A percentile compares a stretch with the other conserved stretches of the same genome.
Conservation (phyloP, 2,888 invertebrate genomes). For the Eretmocerus hayati region DNA sequence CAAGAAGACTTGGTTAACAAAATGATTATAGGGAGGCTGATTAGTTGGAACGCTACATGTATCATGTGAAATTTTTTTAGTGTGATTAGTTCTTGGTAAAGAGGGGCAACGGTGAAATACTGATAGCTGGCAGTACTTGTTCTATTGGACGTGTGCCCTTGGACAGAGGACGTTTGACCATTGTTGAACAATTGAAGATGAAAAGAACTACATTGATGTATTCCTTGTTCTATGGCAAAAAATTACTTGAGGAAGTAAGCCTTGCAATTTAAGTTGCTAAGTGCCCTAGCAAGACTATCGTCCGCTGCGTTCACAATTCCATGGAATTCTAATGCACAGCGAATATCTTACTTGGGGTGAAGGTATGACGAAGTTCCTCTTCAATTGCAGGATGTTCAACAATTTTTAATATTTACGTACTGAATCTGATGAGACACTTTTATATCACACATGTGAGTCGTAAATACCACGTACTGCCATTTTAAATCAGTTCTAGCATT, state of each 20-base stretch:
- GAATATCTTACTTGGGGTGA: constrained; percentile 9
- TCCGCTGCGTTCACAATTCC: not conserved
- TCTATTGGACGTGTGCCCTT: constrained; percentile 29
- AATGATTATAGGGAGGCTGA: constrained; percentile 38
- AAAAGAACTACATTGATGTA: constrained; percentile 3
- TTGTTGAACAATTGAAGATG: constrained; percentile 10
- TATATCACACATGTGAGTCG: constrained; percentile 18
- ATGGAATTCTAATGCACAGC: constrained; percentile 15
- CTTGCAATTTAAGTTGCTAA: constrained; percentile 12
- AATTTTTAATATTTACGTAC: constrained; percentile 18
- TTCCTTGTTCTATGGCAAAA: not conserved
- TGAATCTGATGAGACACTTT: constrained; percentile 11
- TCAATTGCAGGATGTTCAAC: constrained; percentile 7
- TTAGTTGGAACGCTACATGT: constrained; percentile 41
- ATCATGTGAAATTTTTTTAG: constrained; percentile 44
- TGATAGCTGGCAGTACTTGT: constrained; percentile 41
- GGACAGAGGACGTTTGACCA: constrained; percentile 5
- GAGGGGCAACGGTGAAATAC: constrained; percentile 34
- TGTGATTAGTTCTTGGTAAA: constrained; percentile 45
- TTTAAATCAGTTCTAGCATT: constrained; percentile 19
- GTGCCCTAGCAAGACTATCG: constrained; percentile 12
- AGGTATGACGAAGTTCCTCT: constrained; percentile 11
- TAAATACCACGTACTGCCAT: constrained; percentile 23
- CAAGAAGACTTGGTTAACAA: constrained; percentile 32
- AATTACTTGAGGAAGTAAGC: not conserved